phyloP scores from a whole-genome alignment of 2,888 invertebrate species.

The Apamea epomidion region DNA sequence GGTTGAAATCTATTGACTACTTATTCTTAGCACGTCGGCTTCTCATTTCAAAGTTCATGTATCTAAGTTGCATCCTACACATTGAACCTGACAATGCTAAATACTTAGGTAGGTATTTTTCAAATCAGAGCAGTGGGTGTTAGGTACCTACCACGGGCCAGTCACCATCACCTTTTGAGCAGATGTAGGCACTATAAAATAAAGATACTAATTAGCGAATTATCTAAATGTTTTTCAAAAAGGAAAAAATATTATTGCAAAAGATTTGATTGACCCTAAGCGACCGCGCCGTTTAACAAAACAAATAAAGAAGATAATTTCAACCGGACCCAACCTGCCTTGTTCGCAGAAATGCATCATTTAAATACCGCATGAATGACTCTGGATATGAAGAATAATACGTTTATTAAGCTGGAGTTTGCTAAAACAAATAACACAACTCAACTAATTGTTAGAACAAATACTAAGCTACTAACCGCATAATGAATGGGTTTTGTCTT shows the following conservation, averaged over 20 bases:
- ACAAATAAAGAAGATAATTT: slow-evolving; percentile 33
- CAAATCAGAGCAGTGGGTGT: background rate
- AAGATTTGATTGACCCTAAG: slow-evolving; percentile 47
- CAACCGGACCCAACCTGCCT: slow-evolving; percentile 21
- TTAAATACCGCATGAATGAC: slow-evolving; percentile 52
- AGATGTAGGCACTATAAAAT: slow-evolving; percentile 15
- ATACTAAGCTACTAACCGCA: slow-evolving; percentile 5
- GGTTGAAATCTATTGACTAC: background rate
- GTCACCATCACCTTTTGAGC: background rate
- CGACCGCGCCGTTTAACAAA: slow-evolving; percentile 43
- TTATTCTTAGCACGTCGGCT: background rate
- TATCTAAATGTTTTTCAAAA: slow-evolving; percentile 18
- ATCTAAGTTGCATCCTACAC: background rate
- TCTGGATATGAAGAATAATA: slow-evolving; percentile 24
- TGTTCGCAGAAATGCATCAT: slow-evolving; percentile 46
- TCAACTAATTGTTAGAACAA: background rate
- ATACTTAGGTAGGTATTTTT: background rate
- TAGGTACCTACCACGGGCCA: background rate
- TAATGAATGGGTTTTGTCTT: background rate
- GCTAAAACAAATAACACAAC: slow-evolving; percentile 10
- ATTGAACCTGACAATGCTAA: background rate
- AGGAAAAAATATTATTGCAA: background rate
- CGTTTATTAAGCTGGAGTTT: slow-evolving; percentile 19
- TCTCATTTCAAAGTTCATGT: background rate
- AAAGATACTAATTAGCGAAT: slow-evolving; percentile 39